Evolutionary conservation across 2,113 vertebrate genomes (phyloP), one percentile per base, ranked within the genome.

Genomic region (Sinocyclocheilus anshuiensis): DNA sequence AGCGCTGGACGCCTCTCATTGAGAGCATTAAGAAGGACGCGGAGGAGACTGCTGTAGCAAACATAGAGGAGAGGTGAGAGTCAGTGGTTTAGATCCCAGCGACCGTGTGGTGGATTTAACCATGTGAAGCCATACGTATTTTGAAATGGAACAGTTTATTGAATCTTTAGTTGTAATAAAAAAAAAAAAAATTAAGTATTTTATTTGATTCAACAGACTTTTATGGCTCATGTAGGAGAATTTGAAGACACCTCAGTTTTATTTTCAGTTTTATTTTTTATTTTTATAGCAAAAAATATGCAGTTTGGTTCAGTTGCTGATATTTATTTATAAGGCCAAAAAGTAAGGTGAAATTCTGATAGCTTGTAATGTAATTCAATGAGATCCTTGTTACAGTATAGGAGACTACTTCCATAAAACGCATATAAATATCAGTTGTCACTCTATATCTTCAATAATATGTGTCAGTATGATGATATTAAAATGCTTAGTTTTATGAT

Each of bases 41-140:
- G 0, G 90, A 87, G 77, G 87, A 91, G 42, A 61, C 63, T 0
- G 65, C 89, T n/a, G 71, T 89, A 26, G 91, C 81, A 29, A 89
- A 86, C 8, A 42, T 92, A 84, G 92, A 94, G 80, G 92, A 92
- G 45, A 92, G 94, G 95, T 94, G 1, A 89, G 91, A 12, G 71
- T 22, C 1, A 39, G 9, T 20, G 33, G 9, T 5, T 71, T 39
- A 4, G 4, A 22, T 11, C 65, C 29, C 65, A 36, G 29, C 1
- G 3, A 69, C 15, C 2, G 2, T 72, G 18, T 39, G 18, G 8
- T 71, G 33, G 33, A 39, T 36, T 20, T 22, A 39, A 39, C 33
- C 9, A 9, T 39, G 67, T 36, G 8, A 36, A 36, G 7, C 29
- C 67, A 36, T 6, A 18, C 65, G 18, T 33, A 8, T 69, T 55